These are phyloP conservation scores for Cercocebus atys DNA, from an alignment of 2,113 vertebrate species.

Conservation along the genomic window DNA sequence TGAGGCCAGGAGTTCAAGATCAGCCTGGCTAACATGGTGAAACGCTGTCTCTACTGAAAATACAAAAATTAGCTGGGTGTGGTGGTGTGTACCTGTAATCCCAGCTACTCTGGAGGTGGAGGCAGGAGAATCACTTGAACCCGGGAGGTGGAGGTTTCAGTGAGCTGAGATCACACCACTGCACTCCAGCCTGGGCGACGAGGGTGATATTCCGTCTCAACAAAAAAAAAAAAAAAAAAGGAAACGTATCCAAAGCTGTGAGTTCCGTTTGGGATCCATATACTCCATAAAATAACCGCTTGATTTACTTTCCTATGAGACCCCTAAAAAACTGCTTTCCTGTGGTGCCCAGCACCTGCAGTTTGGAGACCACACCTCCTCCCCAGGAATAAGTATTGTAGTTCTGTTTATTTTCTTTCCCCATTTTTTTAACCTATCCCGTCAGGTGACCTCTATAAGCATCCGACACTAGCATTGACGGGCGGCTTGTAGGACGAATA, in stretches of 20 bases:
- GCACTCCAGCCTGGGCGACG: too few relatives aligned
- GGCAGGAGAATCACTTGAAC: too few relatives aligned
- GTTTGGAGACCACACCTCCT: background rate
- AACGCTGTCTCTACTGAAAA: too few relatives aligned
- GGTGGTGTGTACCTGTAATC: too few relatives aligned
- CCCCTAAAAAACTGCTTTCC: background rate
- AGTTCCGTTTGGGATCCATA: background rate
- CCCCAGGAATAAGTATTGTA: background rate
- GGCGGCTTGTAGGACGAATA: background rate
- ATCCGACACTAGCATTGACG: background rate
- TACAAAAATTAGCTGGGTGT: too few relatives aligned
- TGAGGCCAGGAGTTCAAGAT: too few relatives aligned
- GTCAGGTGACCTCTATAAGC: background rate
- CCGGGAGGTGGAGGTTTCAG: too few relatives aligned
- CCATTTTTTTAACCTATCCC: background rate
- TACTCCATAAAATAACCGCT: background rate
- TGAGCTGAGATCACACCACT: too few relatives aligned
- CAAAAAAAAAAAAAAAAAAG: too few relatives aligned
- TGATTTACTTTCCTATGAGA: background rate
- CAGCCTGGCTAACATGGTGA: too few relatives aligned
- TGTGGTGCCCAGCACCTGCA: background rate
- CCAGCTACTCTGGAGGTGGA: too few relatives aligned
- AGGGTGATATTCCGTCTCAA: too few relatives aligned
- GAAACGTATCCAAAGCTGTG: background rate
- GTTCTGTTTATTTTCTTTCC: background rate